Evolutionary conservation across 1,140 invertebrate genomes (phyloP), one percentile per base, ranked within the genome.

Genomic region (Magallana gigas): DNA sequence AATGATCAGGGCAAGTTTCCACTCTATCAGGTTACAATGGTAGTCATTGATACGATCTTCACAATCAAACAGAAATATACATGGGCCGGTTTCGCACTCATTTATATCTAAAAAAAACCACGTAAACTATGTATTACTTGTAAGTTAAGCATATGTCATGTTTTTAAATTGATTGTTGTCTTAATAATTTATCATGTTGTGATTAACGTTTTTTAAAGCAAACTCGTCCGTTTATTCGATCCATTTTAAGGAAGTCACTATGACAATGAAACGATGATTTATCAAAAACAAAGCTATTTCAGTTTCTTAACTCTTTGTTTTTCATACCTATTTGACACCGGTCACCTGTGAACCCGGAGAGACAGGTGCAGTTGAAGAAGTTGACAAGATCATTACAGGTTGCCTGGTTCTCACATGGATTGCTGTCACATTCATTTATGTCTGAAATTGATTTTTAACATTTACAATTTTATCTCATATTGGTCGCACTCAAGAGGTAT

Each of bases 381-480:
- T 92, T 90, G 14, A 91, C 84, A 8, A 59, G 57, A 81, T 92
- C 91, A 18, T 88, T 83, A 88, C 92, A 92, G 0, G 87, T 90
- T 12, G 76, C 85, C 11, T 83, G 81, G 7, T 57, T 18, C 11
- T 18, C 95, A 93, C 98, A 99, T 0, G 98, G 98, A 94, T 97
- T 97, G 68, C 97, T 98, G 90, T 97, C 97, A 95, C 98, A 99
- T 94, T 99, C 98, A 94, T 99, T 97, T 93, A 99, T 98, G 95
- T 94, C 99, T 97, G 0, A 96, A 82, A 58, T 57, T n/a, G 57
- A 57, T 23, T 23, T 23, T 23, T 23, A 23, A 23, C 23, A 23
- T 23, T 23, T 23, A 23, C 23, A 23, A 23, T 23, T 23, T 23
- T 23, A 23, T 23, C 23, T 23, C 23, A 23, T 23, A 23, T 23